These are phyloP conservation scores for Aspidapion aeneum DNA, from an alignment of 2,888 invertebrate genomes.

Conservation along the genomic window DNA sequence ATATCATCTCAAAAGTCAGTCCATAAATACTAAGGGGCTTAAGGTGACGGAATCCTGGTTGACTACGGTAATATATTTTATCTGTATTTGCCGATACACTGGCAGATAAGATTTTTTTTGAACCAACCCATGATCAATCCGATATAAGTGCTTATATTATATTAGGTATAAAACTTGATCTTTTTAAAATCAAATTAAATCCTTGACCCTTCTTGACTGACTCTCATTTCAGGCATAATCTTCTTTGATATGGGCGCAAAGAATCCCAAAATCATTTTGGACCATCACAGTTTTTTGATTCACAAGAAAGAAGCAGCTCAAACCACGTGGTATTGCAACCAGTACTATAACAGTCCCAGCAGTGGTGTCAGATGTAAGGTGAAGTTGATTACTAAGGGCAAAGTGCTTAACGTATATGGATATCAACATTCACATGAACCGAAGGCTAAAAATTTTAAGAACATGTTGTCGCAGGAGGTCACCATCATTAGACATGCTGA, in stretches of 20 bases:
- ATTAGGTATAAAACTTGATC: no score
- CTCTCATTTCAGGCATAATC: slow-evolving; percentile 33
- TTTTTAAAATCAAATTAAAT: no score
- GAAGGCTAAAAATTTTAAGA: slow-evolving; percentile 25
- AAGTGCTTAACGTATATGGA: no score
- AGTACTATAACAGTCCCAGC: slow-evolving; percentile 30
- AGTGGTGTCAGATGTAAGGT: slow-evolving; percentile 32
- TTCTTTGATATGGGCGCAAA: slow-evolving; percentile 35
- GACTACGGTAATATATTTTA: no score
- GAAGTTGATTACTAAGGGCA: slow-evolving; percentile 30
- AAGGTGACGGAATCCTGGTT: no score
- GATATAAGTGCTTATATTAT: no score
- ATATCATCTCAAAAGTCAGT: no score
- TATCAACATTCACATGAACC: slow-evolving; percentile 26
- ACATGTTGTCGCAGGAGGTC: slow-evolving; percentile 14
- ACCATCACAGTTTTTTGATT: slow-evolving; percentile 30
- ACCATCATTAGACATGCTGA: slow-evolving; percentile 2
- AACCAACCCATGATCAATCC: no score
- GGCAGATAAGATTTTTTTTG: no score
- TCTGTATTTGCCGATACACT: no score
- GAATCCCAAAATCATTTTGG: slow-evolving; percentile 34
- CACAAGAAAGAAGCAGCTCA: slow-evolving; percentile 25
- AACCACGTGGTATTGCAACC: slow-evolving; percentile 34
- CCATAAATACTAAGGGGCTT: no score
- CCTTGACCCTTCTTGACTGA: no score